Evolutionary conservation across 2,797 vertebrate species (phyloP).

Genomic region (Choloepus didactylus): DNA sequence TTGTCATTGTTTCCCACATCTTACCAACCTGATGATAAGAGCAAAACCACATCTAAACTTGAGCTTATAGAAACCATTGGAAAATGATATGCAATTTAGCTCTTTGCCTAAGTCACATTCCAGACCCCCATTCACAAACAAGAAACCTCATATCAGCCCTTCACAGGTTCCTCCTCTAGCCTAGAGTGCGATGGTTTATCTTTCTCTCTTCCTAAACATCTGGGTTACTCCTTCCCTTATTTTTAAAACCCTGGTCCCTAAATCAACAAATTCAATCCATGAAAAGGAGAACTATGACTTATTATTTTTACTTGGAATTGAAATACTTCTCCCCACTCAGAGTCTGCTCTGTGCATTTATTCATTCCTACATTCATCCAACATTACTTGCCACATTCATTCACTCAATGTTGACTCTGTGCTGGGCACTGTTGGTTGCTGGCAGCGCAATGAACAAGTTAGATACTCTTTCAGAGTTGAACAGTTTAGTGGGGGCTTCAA

Average conservation of each 20-base stretch:
- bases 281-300: not conserved
- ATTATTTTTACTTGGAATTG: slow-evolving; percentile 47
- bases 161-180: not conserved
- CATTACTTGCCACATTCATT: not conserved
- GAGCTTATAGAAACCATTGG: not conserved
- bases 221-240: not conserved
- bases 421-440: not conserved
- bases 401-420: not conserved
- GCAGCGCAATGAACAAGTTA: not conserved
- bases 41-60: not conserved
- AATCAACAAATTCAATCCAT: not conserved
- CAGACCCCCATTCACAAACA: not conserved
- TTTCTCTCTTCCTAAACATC: not conserved
- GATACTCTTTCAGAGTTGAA: not conserved
- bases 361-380: not conserved
- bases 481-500: not conserved
- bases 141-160: not conserved
- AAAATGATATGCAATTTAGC: not conserved
- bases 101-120: not conserved
- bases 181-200: not conserved
- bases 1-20: not conserved
- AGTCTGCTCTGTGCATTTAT: not conserved
- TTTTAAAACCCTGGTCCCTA: not conserved
- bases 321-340: not conserved
- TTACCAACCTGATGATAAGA: not conserved